A percentile compares a stretch with the other conserved stretches of the same genome.
These are phyloP conservation scores for Gisinianus flammeolus DNA, from an alignment of 2,888 invertebrate genomes.

Conservation along the genomic window DNA sequence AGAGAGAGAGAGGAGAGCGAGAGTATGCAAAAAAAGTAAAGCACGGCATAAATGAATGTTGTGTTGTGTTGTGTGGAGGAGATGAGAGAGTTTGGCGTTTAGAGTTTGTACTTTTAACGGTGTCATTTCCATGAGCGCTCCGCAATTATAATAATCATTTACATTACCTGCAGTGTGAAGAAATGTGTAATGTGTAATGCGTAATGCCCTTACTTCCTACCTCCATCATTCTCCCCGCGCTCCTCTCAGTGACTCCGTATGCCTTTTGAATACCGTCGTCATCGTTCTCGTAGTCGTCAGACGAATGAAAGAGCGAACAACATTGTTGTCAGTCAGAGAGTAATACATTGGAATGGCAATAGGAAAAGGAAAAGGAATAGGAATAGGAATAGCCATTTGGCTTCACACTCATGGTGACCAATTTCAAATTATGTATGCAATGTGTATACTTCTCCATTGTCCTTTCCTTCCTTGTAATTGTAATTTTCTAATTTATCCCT, in stretches of 20 bases:
- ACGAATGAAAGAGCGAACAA: no score
- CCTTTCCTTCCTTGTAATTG: background rate
- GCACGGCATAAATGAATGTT: no score
- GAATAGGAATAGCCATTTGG: no score
- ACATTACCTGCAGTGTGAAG: slow-evolving; percentile 27
- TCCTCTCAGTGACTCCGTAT: background rate
- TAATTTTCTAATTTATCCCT: slow-evolving; percentile 15
- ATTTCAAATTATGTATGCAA: slow-evolving; percentile 32
- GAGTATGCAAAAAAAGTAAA: no score
- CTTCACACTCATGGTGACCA: slow-evolving; percentile 23
- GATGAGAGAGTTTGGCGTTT: background rate
- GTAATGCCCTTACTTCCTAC: slow-evolving; percentile 13
- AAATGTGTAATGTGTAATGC: slow-evolving; percentile 19
- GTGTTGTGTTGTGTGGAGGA: background rate
- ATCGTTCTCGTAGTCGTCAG: background rate
- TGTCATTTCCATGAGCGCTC: slow-evolving; percentile 9
- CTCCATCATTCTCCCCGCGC: background rate
- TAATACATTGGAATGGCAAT: no score
- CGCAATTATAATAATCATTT: slow-evolving; percentile 25
- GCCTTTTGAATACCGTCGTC: background rate
- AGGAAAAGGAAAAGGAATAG: no score
- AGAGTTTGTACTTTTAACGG: background rate
- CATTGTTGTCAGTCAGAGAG: no score
- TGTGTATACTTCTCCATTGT: background rate
- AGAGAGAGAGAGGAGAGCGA: no score